These are phyloP conservation scores for Matsumurasca onukii DNA, from an alignment of 1,140 invertebrate genomes.

Conservation along the genomic window DNA sequence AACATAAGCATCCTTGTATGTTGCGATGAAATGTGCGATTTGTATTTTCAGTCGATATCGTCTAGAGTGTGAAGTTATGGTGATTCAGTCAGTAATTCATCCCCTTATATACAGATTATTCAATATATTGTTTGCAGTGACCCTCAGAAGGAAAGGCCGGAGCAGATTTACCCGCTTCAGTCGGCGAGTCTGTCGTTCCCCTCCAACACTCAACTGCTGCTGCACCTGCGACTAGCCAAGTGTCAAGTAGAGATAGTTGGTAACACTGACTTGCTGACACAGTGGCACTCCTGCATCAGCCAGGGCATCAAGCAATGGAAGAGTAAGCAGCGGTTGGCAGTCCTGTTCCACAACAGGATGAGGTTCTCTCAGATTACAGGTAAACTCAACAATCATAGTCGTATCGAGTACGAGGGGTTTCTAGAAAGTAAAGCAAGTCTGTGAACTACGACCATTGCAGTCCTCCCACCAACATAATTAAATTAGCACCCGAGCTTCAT, in stretches of 20 bases:
- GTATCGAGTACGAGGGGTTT: too few relatives aligned
- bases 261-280: neutral
- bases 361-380: neutral
- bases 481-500: too few relatives aligned
- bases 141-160: neutral
- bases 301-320: slow-evolving; percentile 10
- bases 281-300: slow-evolving; percentile 12
- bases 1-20: too few relatives aligned
- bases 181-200: neutral
- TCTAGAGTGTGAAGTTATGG: too few relatives aligned
- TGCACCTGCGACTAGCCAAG: neutral
- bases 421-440: too few relatives aligned
- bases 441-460: too few relatives aligned
- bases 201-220: neutral
- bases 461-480: too few relatives aligned
- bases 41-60: too few relatives aligned
- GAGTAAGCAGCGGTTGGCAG: slow-evolving; percentile 3
- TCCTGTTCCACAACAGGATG: slow-evolving; percentile 16
- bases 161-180: neutral
- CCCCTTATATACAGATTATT: too few relatives aligned
- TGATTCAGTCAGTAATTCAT: too few relatives aligned
- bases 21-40: too few relatives aligned
- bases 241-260: neutral
- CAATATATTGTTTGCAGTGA: neutral
- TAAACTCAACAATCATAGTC: too few relatives aligned